A percentile compares a stretch with the other conserved stretches of the same genome.
Evolutionary conservation across 2,888 invertebrate genomes (phyloP).

Genomic region (Pristionchus maxplancki): DNA sequence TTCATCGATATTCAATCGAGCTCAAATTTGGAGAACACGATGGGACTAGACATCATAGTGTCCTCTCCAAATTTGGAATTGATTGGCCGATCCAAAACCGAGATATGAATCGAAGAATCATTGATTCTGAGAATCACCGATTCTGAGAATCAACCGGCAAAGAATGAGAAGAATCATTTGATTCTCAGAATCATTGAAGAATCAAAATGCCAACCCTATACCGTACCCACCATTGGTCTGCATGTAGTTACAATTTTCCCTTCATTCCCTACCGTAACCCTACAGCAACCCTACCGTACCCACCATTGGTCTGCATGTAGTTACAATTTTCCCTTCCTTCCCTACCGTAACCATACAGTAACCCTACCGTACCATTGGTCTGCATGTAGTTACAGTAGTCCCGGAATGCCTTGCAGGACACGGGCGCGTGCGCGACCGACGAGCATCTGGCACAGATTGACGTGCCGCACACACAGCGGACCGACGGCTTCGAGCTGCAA

Average conservation of each 20-base stretch:
- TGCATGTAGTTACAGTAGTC: conserved; percentile 39
- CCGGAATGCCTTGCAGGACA: conserved; percentile 16
- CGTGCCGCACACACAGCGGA: conserved; percentile 13
- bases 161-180: no score
- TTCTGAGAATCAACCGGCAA: no score
- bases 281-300: neutral
- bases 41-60: no score
- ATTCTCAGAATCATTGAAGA: no score
- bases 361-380: conserved; percentile 8
- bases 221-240: neutral
- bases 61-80: no score
- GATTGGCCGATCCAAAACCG: no score
- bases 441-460: conserved; percentile 25
- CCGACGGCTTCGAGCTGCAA: neutral
- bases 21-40: no score
- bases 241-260: neutral
- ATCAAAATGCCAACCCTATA: no score
- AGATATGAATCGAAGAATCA: no score
- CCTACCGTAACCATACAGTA: conserved; percentile 1
- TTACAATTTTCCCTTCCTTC: neutral
- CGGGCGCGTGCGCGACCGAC: neutral
- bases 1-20: no score
- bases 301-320: neutral
- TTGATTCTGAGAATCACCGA: no score
- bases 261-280: no score